Evolutionary conservation across 2,797 vertebrate species (phyloP).

Genomic region (Toxotes lorentzi): DNA sequence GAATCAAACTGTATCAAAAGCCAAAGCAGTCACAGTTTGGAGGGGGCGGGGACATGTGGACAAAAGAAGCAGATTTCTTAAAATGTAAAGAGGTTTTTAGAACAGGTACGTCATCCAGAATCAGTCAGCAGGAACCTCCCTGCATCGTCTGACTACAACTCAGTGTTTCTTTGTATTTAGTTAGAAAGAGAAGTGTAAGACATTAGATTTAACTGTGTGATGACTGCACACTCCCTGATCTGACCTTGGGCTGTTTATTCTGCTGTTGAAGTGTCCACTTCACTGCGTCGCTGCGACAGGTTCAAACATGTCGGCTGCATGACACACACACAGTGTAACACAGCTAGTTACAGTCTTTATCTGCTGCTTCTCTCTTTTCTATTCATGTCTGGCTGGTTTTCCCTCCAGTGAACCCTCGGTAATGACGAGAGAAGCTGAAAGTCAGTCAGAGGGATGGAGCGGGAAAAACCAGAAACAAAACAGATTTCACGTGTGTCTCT

Average conservation of each 20-base stretch:
- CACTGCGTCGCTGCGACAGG: slow-evolving; percentile 7
- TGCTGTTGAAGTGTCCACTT: slow-evolving; percentile 19
- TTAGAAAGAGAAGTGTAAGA: too few relatives aligned
- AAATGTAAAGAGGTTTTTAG: too few relatives aligned
- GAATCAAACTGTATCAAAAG: too few relatives aligned
- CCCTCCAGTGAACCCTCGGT: not conserved
- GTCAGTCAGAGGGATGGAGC: not conserved
- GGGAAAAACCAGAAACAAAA: not conserved
- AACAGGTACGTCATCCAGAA: too few relatives aligned
- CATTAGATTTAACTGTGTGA: too few relatives aligned
- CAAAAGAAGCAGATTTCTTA: too few relatives aligned
- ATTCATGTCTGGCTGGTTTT: not conserved
- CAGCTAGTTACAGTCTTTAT: not conserved
- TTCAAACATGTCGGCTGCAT: slow-evolving; percentile 25
- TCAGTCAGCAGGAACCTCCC: too few relatives aligned
- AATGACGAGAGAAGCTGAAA: not conserved
- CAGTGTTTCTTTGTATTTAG: too few relatives aligned
- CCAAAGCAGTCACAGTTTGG: too few relatives aligned
- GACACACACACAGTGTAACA: not conserved
- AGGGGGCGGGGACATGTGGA: too few relatives aligned
- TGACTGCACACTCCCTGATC: not conserved
- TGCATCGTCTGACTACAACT: too few relatives aligned
- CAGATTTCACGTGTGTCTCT: not conserved
- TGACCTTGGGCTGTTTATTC: not conserved
- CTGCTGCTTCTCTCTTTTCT: not conserved